phyloP scores from a whole-genome alignment of 2,888 invertebrate species.

The Aethes cnicana region DNA sequence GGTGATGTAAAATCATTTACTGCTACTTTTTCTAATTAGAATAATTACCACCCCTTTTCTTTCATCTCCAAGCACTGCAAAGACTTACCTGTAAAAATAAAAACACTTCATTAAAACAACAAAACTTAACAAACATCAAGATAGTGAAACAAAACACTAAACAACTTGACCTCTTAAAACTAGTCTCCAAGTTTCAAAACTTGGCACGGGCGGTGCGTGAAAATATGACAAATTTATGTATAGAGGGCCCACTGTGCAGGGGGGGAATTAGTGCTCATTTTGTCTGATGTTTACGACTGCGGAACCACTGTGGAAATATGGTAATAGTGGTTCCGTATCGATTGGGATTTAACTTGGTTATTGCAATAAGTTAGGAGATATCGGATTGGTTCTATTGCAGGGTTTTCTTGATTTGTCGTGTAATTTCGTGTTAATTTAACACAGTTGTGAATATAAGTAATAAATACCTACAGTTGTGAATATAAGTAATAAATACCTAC shows the following conservation, averaged over 20 bases:
- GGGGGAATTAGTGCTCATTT: slow-evolving; percentile 77
- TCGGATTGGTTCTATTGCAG: too few relatives aligned
- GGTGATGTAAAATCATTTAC: too few relatives aligned
- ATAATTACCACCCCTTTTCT: background rate
- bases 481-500: too few relatives aligned
- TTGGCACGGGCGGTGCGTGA: slow-evolving; percentile 67
- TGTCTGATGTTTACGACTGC: slow-evolving; percentile 71
- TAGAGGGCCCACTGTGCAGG: slow-evolving; percentile 61
- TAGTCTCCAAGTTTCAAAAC: too few relatives aligned
- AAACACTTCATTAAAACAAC: background rate
- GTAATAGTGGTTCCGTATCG: slow-evolving; percentile 60
- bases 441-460: too few relatives aligned
- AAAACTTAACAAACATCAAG: too few relatives aligned
- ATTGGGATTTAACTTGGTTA: slow-evolving; percentile 37
- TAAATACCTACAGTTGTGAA: too few relatives aligned
- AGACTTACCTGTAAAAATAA: slow-evolving; percentile 21
- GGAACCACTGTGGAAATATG: slow-evolving; percentile 61
- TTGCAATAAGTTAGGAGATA: slow-evolving; percentile 8
- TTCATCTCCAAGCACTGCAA: background rate
- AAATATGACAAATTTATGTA: slow-evolving; percentile 81
- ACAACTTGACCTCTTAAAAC: background rate
- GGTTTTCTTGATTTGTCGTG: background rate
- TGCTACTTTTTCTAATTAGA: too few relatives aligned
- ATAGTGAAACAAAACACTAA: too few relatives aligned
- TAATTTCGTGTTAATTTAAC: too few relatives aligned